phyloP scores from a whole-genome alignment of 2,888 invertebrate species.

The Lasioglossum malachurum region DNA sequence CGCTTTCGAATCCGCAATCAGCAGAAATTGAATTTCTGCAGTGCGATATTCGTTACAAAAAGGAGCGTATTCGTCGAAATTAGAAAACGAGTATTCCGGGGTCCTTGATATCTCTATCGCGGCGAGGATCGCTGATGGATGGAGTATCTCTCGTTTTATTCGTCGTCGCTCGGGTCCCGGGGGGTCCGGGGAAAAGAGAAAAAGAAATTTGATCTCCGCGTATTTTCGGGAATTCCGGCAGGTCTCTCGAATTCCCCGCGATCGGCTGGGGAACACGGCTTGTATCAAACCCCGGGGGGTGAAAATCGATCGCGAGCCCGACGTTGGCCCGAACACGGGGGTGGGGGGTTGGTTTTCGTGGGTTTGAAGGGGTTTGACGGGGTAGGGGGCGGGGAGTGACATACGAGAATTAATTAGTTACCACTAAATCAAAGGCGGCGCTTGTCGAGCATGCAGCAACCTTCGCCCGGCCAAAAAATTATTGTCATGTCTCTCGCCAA shows the following conservation, averaged over 20 bases:
- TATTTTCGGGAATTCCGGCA: not conserved
- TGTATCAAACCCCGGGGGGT: not conserved
- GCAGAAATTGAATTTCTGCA: not conserved
- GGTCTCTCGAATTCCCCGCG: not conserved
- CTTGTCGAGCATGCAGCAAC: conserved; percentile 83
- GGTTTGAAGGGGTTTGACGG: conserved; percentile 48
- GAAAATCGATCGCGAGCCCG: conserved; percentile 53
- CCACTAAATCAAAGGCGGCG: conserved; percentile 83
- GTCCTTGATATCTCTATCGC: not conserved
- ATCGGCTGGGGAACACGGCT: not conserved
- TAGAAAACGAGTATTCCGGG: not conserved
- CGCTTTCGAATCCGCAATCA: not conserved
- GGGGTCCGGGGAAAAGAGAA: not conserved
- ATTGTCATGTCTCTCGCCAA: conserved; percentile 79
- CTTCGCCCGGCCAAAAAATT: conserved; percentile 79
- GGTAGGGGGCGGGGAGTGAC: conserved; percentile 66
- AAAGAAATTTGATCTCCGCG: not conserved
- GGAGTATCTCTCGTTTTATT: not conserved
- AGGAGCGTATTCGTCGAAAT: not conserved
- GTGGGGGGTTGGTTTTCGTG: not conserved
- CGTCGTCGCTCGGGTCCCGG: not conserved
- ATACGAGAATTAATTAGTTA: conserved; percentile 82
- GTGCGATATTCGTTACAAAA: not conserved
- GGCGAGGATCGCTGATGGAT: not conserved
- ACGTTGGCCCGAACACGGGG: not conserved